Conservation (phyloP, 1,140 invertebrate genomes). For the Pachypsylla venusta region DNA sequence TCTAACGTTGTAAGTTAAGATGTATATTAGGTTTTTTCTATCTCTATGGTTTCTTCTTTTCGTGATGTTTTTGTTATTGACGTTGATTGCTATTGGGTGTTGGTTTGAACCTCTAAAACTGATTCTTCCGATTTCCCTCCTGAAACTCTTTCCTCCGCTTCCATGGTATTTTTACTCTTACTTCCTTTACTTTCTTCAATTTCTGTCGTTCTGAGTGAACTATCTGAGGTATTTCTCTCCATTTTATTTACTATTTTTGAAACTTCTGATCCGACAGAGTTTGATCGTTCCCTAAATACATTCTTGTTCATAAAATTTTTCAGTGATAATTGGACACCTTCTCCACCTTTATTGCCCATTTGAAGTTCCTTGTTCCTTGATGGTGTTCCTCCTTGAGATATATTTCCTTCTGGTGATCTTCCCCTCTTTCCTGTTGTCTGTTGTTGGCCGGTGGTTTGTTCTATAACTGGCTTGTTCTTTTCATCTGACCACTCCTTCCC, state of each 20-base stretch:
- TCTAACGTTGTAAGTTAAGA: too few species aligned
- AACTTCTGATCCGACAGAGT: neutral
- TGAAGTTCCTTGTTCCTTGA: neutral
- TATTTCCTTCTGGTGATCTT: neutral
- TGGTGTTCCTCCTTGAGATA: too few species aligned
- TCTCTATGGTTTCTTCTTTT: neutral
- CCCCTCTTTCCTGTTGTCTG: neutral
- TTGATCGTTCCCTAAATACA: neutral
- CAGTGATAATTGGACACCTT: neutral
- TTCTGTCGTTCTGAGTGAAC: neutral
- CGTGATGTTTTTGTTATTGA: neutral
- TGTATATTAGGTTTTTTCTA: neutral
- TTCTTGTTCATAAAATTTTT: neutral
- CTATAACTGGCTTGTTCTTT: neutral
- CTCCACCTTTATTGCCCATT: neutral
- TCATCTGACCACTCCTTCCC: neutral
- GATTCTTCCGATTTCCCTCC: neutral
- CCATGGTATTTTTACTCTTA: neutral
- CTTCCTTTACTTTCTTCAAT: neutral
- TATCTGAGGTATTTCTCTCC: neutral
- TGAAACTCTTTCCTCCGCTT: neutral
- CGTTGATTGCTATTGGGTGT: neutral
- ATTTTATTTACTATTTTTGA: neutral
- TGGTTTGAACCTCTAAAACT: too few species aligned
- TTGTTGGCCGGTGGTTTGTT: neutral